phyloP scores from a whole-genome alignment of 2,888 invertebrate genomes.

The Euplexia lucipara region DNA sequence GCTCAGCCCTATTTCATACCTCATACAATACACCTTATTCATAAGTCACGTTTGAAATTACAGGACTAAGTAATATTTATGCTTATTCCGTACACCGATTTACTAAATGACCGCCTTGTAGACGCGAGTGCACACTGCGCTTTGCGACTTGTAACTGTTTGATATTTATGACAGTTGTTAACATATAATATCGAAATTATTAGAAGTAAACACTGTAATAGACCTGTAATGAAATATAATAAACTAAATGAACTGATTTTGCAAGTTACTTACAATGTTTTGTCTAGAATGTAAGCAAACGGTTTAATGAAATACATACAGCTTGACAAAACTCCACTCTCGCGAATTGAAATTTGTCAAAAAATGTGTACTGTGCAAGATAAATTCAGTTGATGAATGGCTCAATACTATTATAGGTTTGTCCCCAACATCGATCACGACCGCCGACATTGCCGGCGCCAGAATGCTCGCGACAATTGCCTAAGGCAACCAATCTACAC shows the following conservation, averaged over 20 bases:
- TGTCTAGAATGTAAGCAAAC: background rate
- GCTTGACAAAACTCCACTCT: slow-evolving; percentile 4
- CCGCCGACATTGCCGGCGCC: slow-evolving; percentile 38
- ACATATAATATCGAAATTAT: slow-evolving; percentile 45
- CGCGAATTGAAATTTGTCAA: background rate
- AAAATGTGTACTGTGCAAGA: slow-evolving; percentile 12
- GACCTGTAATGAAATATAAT: slow-evolving; percentile 11
- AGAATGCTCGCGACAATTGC: slow-evolving; percentile 52
- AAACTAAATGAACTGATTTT: slow-evolving; percentile 13
- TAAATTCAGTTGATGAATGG: slow-evolving; percentile 34
- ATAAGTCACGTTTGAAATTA: slow-evolving; percentile 64
- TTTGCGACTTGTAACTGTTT: slow-evolving; percentile 25
- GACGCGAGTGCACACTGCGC: slow-evolving; percentile 29
- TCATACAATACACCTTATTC: slow-evolving; percentile 65
- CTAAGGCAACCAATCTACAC: slow-evolving; percentile 50
- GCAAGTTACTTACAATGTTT: slow-evolving; percentile 7
- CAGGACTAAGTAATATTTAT: slow-evolving; percentile 62
- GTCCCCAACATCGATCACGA: slow-evolving; percentile 46
- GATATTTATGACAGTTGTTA: slow-evolving; percentile 47
- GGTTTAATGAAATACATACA: background rate
- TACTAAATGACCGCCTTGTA: slow-evolving; percentile 47
- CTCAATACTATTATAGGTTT: slow-evolving; percentile 31
- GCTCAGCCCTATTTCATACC: slow-evolving; percentile 56
- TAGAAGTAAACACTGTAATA: slow-evolving; percentile 2
- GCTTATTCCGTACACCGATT: slow-evolving; percentile 56